These are phyloP conservation scores for Heliconius erato DNA, from an alignment of 2,888 invertebrate species.

Conservation along the genomic window DNA sequence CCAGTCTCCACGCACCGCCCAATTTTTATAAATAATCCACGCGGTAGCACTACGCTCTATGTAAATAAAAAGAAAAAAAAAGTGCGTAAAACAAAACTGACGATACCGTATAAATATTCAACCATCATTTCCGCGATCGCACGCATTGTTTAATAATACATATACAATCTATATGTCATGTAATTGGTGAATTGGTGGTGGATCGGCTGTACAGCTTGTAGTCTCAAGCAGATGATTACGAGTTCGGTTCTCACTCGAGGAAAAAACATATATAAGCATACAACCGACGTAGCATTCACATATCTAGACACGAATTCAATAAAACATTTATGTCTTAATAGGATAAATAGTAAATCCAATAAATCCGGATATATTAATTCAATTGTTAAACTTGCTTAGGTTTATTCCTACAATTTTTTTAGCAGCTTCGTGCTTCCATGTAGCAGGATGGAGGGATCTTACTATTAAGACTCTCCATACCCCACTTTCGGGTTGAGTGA, in stretches of 20 bases:
- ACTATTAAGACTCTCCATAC: not conserved
- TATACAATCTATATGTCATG: not conserved
- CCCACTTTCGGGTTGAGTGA: not conserved
- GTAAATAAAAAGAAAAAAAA: not conserved
- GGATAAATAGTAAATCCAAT: too few relatives aligned
- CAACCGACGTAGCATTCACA: too few relatives aligned
- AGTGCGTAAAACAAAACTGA: conserved; percentile 4
- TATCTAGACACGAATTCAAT: too few relatives aligned
- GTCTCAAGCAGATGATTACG: not conserved
- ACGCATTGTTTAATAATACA: not conserved
- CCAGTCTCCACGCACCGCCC: not conserved
- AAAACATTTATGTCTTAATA: too few relatives aligned
- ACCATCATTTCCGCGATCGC: not conserved
- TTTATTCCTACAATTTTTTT: too few relatives aligned
- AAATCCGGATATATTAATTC: too few relatives aligned
- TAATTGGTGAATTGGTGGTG: not conserved
- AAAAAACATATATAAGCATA: too few relatives aligned
- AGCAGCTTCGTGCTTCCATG: too few relatives aligned
- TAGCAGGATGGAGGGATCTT: too few relatives aligned
- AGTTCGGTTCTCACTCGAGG: not conserved
- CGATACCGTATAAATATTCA: not conserved
- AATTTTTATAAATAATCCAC: not conserved
- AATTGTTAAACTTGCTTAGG: too few relatives aligned
- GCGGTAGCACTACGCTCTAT: not conserved
- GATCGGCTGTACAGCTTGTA: not conserved